A percentile compares a stretch with the other conserved stretches of the same genome.
Conservation (phyloP, 2,113 vertebrate genomes). For the Podiceps cristatus region DNA sequence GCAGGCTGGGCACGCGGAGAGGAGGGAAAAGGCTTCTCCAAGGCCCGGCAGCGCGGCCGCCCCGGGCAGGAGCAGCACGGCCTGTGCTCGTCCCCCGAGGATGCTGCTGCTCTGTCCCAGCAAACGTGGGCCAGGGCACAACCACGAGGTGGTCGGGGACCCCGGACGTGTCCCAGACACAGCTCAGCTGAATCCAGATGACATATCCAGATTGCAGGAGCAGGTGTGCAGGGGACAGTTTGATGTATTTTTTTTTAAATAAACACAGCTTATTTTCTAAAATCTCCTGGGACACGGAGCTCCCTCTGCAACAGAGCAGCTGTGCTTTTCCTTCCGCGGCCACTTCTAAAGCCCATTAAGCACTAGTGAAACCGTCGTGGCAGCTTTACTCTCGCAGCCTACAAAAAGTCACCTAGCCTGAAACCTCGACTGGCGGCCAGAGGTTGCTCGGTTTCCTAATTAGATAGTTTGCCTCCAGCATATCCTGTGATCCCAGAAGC, state of each 20-base stretch:
- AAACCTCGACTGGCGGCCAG: not conserved
- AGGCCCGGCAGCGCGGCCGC: accelerated
- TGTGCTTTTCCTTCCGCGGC: not conserved
- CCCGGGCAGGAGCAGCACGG: accelerated
- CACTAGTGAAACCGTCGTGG: not conserved
- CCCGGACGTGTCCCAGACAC: not conserved
- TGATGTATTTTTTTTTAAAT: not conserved
- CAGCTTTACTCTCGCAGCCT: not conserved
- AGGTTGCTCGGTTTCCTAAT: not conserved
- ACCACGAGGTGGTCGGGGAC: accelerated
- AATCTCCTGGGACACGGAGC: not conserved
- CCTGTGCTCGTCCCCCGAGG: not conserved
- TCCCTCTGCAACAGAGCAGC: not conserved
- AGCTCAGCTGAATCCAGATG: not conserved
- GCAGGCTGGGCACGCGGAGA: not conserved
- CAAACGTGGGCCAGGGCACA: not conserved
- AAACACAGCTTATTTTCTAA: not conserved
- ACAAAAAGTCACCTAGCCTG: not conserved
- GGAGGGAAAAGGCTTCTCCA: not conserved
- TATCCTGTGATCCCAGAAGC: not conserved
- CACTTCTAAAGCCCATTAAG: not conserved
- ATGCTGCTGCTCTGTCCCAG: not conserved
- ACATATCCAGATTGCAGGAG: not conserved
- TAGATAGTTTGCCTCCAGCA: not conserved
- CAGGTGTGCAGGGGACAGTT: not conserved